A percentile compares a stretch with the other conserved stretches of the same genome.
These are phyloP conservation scores for Chrysolina haemoptera DNA, from an alignment of 2,888 invertebrate species.

Conservation along the genomic window DNA sequence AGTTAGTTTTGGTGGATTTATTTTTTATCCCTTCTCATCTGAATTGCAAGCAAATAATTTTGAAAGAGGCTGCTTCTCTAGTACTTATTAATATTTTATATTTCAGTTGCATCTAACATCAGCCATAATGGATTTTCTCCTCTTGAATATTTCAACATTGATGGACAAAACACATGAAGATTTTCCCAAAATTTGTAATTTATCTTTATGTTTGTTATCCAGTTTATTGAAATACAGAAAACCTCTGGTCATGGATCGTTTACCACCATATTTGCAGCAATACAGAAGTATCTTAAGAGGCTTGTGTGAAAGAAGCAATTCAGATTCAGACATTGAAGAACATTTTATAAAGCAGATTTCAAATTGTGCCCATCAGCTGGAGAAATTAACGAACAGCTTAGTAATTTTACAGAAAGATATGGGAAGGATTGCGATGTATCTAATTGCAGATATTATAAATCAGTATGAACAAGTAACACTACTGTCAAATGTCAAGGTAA, in stretches of 20 bases:
- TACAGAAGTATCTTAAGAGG: conserved; percentile 62
- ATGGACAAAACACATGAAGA: conserved; percentile 48
- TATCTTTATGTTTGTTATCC: conserved; percentile 60
- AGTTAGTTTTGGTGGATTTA: too few species aligned
- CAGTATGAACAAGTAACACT: conserved; percentile 69
- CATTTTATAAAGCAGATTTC: conserved; percentile 55
- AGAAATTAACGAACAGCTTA: conserved; percentile 66
- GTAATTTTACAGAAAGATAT: conserved; percentile 66
- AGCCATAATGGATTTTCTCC: conserved; percentile 59
- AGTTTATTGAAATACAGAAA: conserved; percentile 62
- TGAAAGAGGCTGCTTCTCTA: too few species aligned
- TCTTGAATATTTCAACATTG: conserved; percentile 57
- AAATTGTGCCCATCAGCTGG: conserved; percentile 67
- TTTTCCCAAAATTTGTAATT: conserved; percentile 56
- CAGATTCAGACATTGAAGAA: conserved; percentile 49
- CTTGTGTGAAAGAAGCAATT: conserved; percentile 61
- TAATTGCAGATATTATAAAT: conserved; percentile 70
- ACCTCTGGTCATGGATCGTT: conserved; percentile 63
- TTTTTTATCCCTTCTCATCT: too few species aligned
- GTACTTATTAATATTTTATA: conserved; percentile 32
- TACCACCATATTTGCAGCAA: conserved; percentile 65
- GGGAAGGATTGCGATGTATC: conserved; percentile 68
- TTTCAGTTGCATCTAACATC: conserved; percentile 63
- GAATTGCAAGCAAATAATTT: too few species aligned
- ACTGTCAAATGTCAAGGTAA: conserved; percentile 70